A percentile compares a stretch with the other conserved stretches of the same genome.
Conservation (phyloP, 2,888 invertebrate genomes). For the Lasioglossum leucozonium region DNA sequence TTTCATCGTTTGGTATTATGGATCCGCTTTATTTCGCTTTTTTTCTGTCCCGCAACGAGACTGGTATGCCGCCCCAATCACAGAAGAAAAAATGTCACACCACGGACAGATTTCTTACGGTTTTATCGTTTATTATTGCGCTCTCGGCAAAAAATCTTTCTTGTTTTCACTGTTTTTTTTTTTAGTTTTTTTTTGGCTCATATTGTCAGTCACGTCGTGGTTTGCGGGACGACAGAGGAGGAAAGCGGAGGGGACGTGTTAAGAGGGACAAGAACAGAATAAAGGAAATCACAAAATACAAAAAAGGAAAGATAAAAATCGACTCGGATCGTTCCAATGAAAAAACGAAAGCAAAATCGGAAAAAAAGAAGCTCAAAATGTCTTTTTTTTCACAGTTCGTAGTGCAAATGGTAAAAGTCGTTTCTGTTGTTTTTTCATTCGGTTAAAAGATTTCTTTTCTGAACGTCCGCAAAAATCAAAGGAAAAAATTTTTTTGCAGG, state of each 20-base stretch:
- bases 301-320: conserved; percentile 20
- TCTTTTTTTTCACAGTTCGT: not conserved
- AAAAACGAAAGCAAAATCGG: conserved; percentile 16
- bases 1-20: conserved; percentile 87
- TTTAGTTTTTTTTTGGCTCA: conserved; percentile 34
- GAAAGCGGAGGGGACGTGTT: conserved; percentile 56
- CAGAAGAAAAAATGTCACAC: conserved; percentile 95
- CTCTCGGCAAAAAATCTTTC: conserved; percentile 78
- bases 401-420: conserved; percentile 22
- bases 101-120: conserved; percentile 85
- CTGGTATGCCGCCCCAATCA: conserved; percentile 94
- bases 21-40: conserved; percentile 68
- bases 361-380: conserved; percentile 23
- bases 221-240: conserved; percentile 55
- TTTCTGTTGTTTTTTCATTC: not conserved
- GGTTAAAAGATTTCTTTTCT: not conserved
- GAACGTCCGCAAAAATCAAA: conserved; percentile 17
- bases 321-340: not conserved
- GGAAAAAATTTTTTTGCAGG: not conserved
- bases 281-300: conserved; percentile 34
- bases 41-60: conserved; percentile 78
- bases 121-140: conserved; percentile 71
- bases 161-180: too few species aligned
- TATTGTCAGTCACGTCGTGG: conserved; percentile 73
- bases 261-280: conserved; percentile 25